Base-by-base conservation (phyloP, 2,113 vertebrate genomes). In the Pseudopodoces humilis region DNA sequence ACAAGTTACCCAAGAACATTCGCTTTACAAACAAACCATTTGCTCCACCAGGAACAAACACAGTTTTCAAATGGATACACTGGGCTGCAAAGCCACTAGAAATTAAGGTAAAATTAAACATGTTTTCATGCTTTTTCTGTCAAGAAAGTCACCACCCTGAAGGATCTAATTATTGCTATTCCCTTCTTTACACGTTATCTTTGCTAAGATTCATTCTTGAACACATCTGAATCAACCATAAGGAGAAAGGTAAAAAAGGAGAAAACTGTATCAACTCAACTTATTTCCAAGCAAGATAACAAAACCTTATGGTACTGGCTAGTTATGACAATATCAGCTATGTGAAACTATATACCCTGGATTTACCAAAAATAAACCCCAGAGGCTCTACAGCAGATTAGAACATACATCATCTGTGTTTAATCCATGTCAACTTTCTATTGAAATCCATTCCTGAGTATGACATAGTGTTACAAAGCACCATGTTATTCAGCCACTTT, bases 91-190 rank as follows among this genome's bases (percentile, higher is more conserved):
- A 60, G 9, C 12, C n/a, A 14, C 55, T 41, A 56, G 19, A 86
- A 37, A 46, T 20, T 25, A 69, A 20, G 21, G 28, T 68, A 78
- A 92, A 88, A 92, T 35, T 47, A 67, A 88, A 60, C 4, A 20
- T 0, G 0, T 58, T 76, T 58, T 58, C 12, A 5, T 8, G 10
- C 0, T 44, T 89, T 75, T 86, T 62, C 41, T 72, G 20, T 83
- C 52, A 70, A 31, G 23, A 49, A 60, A 86, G 52, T 22, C 27
- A 67, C 15, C 11, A 50, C 13, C 12, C 39, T 25, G 13, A 96
- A 88, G 24, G 37, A 60, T 56, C 70, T 39, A 33, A 33, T 5
- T 41, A 67, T 28, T 59, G 49, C 47, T 8, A n/a, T 47, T 74
- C 37, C 17, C 20, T 85, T 52, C 9, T 56, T 70, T 65, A 59